These are phyloP conservation scores for Formicarius rufipectus DNA, from an alignment of 2,113 vertebrate genomes.

Conservation along the genomic window DNA sequence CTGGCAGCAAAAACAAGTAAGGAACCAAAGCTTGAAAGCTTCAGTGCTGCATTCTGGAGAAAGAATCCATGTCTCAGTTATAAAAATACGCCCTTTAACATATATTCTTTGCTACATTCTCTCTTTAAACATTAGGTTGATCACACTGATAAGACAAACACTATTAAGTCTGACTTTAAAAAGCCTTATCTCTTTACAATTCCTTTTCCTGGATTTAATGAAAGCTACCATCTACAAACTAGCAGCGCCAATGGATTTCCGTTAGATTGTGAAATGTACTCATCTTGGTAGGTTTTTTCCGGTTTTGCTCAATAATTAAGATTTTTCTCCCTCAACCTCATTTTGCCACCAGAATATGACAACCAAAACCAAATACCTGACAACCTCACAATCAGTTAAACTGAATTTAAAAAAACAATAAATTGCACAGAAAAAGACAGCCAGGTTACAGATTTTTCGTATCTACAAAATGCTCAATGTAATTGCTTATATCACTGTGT, in stretches of 20 bases:
- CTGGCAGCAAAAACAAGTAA: neutral
- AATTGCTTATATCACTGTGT: neutral
- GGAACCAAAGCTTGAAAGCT: neutral
- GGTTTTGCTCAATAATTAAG: neutral
- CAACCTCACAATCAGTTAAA: neutral
- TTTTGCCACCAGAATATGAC: neutral
- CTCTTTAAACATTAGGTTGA: neutral
- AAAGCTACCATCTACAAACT: neutral
- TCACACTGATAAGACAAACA: neutral
- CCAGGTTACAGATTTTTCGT: neutral
- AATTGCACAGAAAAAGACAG: neutral
- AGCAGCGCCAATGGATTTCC: neutral
- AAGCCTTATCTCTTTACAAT: neutral
- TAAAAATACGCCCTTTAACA: neutral
- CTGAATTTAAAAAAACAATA: neutral
- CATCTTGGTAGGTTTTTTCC: fast-evolving
- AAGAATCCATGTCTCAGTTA: neutral
- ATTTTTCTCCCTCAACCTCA: neutral
- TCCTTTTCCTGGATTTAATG: neutral
- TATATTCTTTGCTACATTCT: neutral
- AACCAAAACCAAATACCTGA: neutral
- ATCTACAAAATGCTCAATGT: fast-evolving
- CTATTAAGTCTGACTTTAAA: neutral
- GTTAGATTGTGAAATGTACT: neutral
- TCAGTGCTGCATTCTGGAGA: neutral